Base-by-base conservation (phyloP, 2,888 invertebrate species). In the Cataglyphis livida region DNA sequence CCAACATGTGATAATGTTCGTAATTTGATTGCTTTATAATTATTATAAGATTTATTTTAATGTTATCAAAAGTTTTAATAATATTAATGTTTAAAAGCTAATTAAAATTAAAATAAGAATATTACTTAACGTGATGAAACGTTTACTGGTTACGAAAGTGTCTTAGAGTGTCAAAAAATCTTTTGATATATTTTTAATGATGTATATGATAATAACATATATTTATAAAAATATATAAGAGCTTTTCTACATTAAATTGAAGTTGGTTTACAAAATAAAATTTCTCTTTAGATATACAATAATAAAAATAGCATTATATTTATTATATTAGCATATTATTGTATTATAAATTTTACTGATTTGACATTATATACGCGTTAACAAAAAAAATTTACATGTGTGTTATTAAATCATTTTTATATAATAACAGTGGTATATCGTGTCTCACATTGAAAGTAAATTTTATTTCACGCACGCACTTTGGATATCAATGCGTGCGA, bases 401-500 rank as follows among this genome's bases (percentile, higher is more conserved):
- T 6, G 25, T 41, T 41, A 2, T 71, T 38, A 25, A 73, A 41
- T 59, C 41, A 59, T 59, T 44, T 44, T 44, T 41, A 44, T 44
- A 35, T 48, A 35, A 28, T 41, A 35, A 12, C 21, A 15, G 44
- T 18, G 21, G 21, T 48, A 32, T 21, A n/a, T 54, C 41, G 25
- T n/a, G n/a, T 65, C 7, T 25, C 2, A 7, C 10, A 4, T 38
- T 44, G 41, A 21, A 54, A 78, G n/a, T n/a, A 28, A 57, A 59
- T 66, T 78, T 59, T 59, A 78, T 57, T 78, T 78, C 57, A 57
- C 28, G 48, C 21, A 51, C 51, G 51, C 51, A 32, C 35, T 73
- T 74, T 48, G 70, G 28, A 15, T 51, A 81, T 81, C 32, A 51
- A 81, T 81, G 51, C 44, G 44, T 51, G 73, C 62, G 62, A 48